Percentiles rank a stretch among this genome's conserved stretches.
phyloP scores from a whole-genome alignment of 2,113 vertebrate genomes.

The Danionella cerebrum region DNA sequence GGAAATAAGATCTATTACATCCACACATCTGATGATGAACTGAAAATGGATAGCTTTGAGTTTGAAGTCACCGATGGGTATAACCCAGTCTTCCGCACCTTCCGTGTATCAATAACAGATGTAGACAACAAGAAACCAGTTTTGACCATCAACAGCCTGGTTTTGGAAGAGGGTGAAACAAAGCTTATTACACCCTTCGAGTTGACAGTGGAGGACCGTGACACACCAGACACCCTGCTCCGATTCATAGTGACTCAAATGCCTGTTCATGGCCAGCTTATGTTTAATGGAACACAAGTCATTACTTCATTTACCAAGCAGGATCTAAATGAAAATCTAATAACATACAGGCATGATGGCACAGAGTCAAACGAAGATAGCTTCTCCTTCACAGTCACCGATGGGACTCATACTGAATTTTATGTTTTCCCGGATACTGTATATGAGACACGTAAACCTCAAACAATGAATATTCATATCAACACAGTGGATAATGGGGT shows the following conservation, averaged over 20 bases:
- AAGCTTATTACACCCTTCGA: conserved; percentile 95
- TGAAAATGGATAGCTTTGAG: conserved; percentile 95
- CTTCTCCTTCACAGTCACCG: conserved; percentile 90
- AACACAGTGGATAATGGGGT: conserved; percentile 77
- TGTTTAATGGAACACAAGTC: conserved; percentile 73
- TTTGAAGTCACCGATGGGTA: conserved; percentile 92
- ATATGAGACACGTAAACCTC: conserved; percentile 81
- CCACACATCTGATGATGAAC: conserved; percentile 88
- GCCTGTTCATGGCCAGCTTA: conserved; percentile 80
- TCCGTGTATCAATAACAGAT: conserved; percentile 86
- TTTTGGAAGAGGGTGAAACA: conserved; percentile 75
- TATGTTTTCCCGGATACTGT: conserved; percentile 87
- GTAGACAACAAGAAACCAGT: conserved; percentile 96
- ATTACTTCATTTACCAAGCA: conserved; percentile 83
- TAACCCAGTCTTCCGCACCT: conserved; percentile 91
- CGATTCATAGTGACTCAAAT: conserved; percentile 81
- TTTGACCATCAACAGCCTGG: conserved; percentile 74
- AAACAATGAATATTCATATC: conserved; percentile 80
- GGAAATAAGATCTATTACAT: conserved; percentile 93
- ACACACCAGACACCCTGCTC: conserved; percentile 74
- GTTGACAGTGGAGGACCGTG: conserved; percentile 84
- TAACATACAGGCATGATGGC: conserved; percentile 88
- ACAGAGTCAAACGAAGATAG: conserved; percentile 79
- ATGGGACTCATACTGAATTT: conserved; percentile 87
- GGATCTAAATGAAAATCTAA: conserved; percentile 89